Evolutionary conservation across 2,888 invertebrate genomes (phyloP), one percentile per base, ranked within the genome.

Genomic region (Pteria penguin): DNA sequence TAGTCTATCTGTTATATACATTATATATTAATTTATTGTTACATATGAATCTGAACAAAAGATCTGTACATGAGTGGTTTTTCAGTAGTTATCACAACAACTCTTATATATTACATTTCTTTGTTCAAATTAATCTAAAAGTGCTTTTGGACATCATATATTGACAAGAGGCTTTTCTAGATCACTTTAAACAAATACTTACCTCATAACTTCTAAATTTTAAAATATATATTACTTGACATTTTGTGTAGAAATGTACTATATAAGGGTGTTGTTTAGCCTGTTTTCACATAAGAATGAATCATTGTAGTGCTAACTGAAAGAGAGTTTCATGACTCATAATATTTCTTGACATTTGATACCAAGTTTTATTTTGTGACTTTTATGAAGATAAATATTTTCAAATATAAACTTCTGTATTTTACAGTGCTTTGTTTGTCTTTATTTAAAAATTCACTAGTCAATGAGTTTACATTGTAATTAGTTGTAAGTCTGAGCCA

Each of bases 361-460:
- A 68, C 22, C 65, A 36, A 54, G 45, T 68, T 68, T 68, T 68
- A 68, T 68, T 68, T 68, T 57, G 57, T 68, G 68, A 68, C 45
- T 68, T 68, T 68, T 68, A 68, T 68, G 57, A 55, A 68, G 68
- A 68, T 26, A 45, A 60, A 45, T 68, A 57, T 68, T 31, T 52
- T 57, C 36, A 54, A 68, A 57, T 57, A 68, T 57, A 58, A 31
- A 57, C 45, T 45, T 45, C 45, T 45, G 45, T 45, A 45, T 18
- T 45, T 45, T 45, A 8, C 18, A 45, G 8, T 45, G 45, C 18
- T 18, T 45, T n/a, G n/a, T n/a, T n/a, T n/a, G n/a, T n/a, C n/a
- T n/a, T n/a, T n/a, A n/a, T n/a, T n/a, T n/a, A n/a, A n/a, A n/a
- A n/a, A n/a, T n/a, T n/a, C n/a, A n/a, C n/a, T n/a, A n/a, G n/a